Evolutionary conservation across 2,113 vertebrate genomes (phyloP).

Genomic region (Phrynocephalus versicolor): DNA sequence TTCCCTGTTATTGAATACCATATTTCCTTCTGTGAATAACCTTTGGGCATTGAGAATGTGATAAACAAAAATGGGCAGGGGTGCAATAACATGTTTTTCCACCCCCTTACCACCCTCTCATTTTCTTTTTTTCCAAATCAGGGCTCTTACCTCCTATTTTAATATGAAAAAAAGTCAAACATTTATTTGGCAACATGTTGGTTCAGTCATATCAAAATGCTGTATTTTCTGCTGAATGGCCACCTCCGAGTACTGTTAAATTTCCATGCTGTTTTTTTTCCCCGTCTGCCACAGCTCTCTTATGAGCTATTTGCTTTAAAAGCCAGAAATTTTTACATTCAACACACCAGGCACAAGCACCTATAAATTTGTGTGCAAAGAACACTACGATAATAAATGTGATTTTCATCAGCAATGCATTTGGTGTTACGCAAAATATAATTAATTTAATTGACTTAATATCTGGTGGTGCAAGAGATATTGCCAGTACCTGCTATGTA

Average conservation of each 20-base stretch:
- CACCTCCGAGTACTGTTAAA: conserved; percentile 58
- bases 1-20: conserved; percentile 34
- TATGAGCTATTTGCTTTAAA: not conserved
- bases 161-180: conserved; percentile 63
- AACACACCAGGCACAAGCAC: not conserved
- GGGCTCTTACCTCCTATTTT: conserved; percentile 44
- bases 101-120: conserved; percentile 10
- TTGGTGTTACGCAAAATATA: not conserved
- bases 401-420: not conserved
- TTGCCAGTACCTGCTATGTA: not conserved
- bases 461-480: too few relatives aligned
- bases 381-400: not conserved
- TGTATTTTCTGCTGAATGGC: conserved; percentile 59
- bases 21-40: conserved; percentile 50
- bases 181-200: conserved; percentile 49
- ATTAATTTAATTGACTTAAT: conserved; percentile 10
- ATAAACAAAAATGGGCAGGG: conserved; percentile 33
- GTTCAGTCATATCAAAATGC: conserved; percentile 49
- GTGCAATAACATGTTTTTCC: conserved; percentile 44
- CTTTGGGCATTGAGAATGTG: conserved; percentile 28
- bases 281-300: not conserved
- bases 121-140: conserved; percentile 26
- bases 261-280: conserved; percentile 60
- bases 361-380: not conserved
- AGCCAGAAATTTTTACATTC: not conserved